Base-by-base conservation (phyloP, 2,797 vertebrate genomes). In the Enteromius fasciolatus region DNA sequence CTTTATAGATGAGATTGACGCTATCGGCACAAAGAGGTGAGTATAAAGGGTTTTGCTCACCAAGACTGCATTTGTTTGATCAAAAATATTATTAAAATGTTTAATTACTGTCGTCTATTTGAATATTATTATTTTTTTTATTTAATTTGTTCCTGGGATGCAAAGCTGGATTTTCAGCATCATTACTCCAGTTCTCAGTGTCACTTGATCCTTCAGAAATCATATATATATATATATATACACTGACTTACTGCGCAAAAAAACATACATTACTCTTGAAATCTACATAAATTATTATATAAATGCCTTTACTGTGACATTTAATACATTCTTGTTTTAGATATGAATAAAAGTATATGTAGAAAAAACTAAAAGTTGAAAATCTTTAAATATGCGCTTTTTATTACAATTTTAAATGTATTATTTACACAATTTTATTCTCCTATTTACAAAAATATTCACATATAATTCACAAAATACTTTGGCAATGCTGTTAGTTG, bases 1-100 rank as follows among this genome's bases (percentile, higher is more conserved):
- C 88, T 97, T 97, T 84, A 97, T 96, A 0, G 96, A 96, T 18
- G 96, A 96, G 81, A 96, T 97, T 0, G 96, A 97, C 48, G 96
- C 96, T 72, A 97, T 96, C 2, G 96, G 96, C 0, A 96, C 96
- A 0, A 97, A 97, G 87, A 95, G 96, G 96, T 96, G 88, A 46
- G 57, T n/a, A 25, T 2, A 0, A 23, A 23, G n/a, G 59, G n/a
- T 46, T 46, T 28, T 4, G 39, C 39, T 23, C 11, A 23, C 67
- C 36, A 23, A 44, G n/a, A 39, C 14, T 68, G 66, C 66, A 15
- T 44, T 68, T 23, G n/a, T 68, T 23, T 23, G 5, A 41, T 41
- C 5, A n/a, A 39, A 67, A 41, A n/a, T 14, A 12, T 20, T 20
- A 20, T 11, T 67, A 14, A 2, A 67, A 9, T n/a, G 18, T 41